Conservation (phyloP, 2,888 invertebrate genomes). For the Ramazzottius varieornatus region DNA sequence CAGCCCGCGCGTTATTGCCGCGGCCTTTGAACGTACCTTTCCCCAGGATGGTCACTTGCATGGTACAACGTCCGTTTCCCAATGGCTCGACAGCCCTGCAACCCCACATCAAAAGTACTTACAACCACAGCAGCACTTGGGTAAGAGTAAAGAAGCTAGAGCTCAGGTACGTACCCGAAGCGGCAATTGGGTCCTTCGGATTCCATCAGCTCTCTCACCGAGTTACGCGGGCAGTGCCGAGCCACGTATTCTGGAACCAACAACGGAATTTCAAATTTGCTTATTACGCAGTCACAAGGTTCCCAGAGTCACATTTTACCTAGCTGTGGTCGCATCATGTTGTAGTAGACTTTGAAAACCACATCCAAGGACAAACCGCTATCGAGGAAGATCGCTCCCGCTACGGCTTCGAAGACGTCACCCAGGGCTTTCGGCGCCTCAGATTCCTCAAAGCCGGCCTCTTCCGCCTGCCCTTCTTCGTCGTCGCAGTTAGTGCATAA, state of each 20-base stretch:
- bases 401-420: conserved; percentile 69
- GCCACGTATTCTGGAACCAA: conserved; percentile 24
- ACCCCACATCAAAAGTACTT: neutral
- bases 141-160: too few relatives aligned
- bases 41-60: neutral
- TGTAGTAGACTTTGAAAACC: conserved; percentile 57
- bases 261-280: too few relatives aligned
- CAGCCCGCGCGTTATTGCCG: neutral
- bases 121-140: too few relatives aligned
- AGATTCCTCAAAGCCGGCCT: conserved; percentile 34
- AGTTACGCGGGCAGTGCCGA: conserved; percentile 28
- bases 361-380: conserved; percentile 38
- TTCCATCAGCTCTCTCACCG: conserved; percentile 28
- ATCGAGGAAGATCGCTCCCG: conserved; percentile 72
- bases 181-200: neutral
- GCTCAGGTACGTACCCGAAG: neutral
- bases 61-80: neutral
- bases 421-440: conserved; percentile 76
- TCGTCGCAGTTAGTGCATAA: conserved; percentile 7
- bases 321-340: conserved; percentile 60
- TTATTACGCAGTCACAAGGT: too few relatives aligned
- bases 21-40: neutral
- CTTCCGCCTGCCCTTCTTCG: conserved; percentile 19
- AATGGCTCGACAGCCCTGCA: neutral
- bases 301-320: too few relatives aligned